A percentile compares a stretch with the other conserved stretches of the same genome.
Conservation (phyloP, 2,797 vertebrate species). For the Threskiornis aethiopicus region DNA sequence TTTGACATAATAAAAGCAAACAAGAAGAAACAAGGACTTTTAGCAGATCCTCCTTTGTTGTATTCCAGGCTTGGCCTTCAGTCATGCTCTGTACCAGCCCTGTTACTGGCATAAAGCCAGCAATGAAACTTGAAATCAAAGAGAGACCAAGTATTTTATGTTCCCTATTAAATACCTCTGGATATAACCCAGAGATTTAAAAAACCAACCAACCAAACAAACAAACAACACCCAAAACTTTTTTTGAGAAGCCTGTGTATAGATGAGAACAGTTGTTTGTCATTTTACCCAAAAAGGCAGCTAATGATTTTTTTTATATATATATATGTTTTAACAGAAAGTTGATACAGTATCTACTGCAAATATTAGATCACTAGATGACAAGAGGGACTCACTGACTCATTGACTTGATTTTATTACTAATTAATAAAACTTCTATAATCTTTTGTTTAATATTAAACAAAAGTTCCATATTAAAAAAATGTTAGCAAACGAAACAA, state of each 20-base stretch:
- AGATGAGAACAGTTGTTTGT: not conserved
- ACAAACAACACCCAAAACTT: not conserved
- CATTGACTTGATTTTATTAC: not conserved
- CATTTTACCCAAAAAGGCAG: not conserved
- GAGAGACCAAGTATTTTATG: not conserved
- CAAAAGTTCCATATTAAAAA: not conserved
- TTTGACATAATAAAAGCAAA: conserved; percentile 51
- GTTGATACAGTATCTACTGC: not conserved
- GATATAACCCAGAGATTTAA: not conserved
- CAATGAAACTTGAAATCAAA: conserved; percentile 11
- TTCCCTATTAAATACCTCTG: not conserved
- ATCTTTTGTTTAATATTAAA: not conserved
- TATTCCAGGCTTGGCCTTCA: not conserved
- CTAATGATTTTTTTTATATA: not conserved
- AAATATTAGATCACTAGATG: conserved; percentile 11
- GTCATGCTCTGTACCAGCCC: not conserved
- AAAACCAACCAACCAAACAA: no score
- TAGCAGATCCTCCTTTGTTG: conserved; percentile 29
- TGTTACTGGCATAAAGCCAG: not conserved
- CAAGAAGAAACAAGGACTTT: conserved; percentile 31
- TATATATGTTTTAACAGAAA: not conserved
- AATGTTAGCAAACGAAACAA: not conserved
- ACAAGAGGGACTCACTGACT: not conserved
- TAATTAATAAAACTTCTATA: not conserved
- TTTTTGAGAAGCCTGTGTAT: not conserved